Evolutionary conservation across 2,888 invertebrate genomes (phyloP).

Genomic region (Phortica magna): DNA sequence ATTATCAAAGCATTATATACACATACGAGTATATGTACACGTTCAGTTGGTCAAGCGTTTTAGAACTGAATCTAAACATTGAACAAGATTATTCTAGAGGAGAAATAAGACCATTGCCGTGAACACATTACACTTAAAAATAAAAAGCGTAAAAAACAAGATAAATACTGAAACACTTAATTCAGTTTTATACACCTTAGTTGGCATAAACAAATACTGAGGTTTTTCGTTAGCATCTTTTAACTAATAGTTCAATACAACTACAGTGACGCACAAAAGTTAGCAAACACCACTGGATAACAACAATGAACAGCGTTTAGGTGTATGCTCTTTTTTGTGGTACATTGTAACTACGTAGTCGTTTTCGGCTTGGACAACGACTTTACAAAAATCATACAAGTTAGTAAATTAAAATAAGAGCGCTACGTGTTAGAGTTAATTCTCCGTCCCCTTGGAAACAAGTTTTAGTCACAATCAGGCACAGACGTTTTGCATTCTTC

Average conservation of each 20-base stretch:
- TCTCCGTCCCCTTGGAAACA: not conserved
- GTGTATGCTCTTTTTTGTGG: too few relatives aligned
- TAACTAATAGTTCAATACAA: not conserved
- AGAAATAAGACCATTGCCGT: too few relatives aligned
- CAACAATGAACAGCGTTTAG: too few relatives aligned
- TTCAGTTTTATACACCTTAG: not conserved
- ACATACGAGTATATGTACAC: too few relatives aligned
- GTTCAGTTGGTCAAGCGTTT: too few relatives aligned
- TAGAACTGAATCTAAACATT: too few relatives aligned
- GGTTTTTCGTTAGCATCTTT: not conserved
- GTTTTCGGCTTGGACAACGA: too few relatives aligned
- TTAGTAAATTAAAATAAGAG: not conserved
- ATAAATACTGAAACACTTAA: not conserved
- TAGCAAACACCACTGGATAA: not conserved
- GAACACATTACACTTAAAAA: not conserved
- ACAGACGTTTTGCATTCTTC: too few relatives aligned
- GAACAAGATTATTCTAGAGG: too few relatives aligned
- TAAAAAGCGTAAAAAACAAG: not conserved
- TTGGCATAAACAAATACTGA: constrained; percentile 4
- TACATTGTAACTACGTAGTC: too few relatives aligned
- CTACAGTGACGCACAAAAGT: not conserved
- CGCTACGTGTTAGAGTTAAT: not conserved
- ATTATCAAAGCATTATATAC: too few relatives aligned
- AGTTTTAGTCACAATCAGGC: not conserved
- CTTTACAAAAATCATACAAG: not conserved